Base-by-base conservation (phyloP, 2,888 invertebrate genomes). In the Creontiades dilutus region DNA sequence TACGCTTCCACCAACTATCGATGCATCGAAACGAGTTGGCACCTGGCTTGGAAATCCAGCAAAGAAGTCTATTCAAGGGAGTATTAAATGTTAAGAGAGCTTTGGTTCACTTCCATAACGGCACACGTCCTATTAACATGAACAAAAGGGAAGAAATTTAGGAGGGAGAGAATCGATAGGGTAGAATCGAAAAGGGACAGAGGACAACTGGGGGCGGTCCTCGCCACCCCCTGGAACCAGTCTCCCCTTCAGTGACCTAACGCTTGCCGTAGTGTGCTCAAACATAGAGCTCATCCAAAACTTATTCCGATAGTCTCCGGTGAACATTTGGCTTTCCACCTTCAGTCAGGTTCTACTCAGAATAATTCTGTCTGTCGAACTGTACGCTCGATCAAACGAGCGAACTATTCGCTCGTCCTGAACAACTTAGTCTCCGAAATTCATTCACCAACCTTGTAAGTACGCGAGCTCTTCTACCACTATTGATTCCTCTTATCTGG, bases 401-500 rank as follows among this genome's bases (percentile, higher is more conserved):
- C 37, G n/a, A 16, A 11, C 9, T 19, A 78, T 14, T 37, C 37
- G 78, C 78, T 78, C 78, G 78, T 19, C 47, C 47, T 46, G 78
- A 78, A 47, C 78, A 37, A 46, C 37, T 61, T 19, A 85, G 52
- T 27, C 28, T 61, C 37, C 46, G 61, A 57, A 85, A 28, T 61
- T 61, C 85, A 61, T 85, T 85, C 85, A 61, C 85, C 85, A 55
- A 61, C 61, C 85, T 85, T 61, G 85, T 85, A 85, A 85, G 85
- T 85, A 85, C 85, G 52, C 61, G 55, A 82, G 85, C 85, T 85
- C 85, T 28, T 61, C 85, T 57, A 61, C 85, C 27, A 85, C 85
- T 85, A 85, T 85, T 85, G 85, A 85, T 85, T 85, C 85, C 85
- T 85, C 85, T 85, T 85, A 85, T 85, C 85, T 85, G 85, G 61